phyloP scores from a whole-genome alignment of 2,797 vertebrate genomes.

The Presbytis comata region DNA sequence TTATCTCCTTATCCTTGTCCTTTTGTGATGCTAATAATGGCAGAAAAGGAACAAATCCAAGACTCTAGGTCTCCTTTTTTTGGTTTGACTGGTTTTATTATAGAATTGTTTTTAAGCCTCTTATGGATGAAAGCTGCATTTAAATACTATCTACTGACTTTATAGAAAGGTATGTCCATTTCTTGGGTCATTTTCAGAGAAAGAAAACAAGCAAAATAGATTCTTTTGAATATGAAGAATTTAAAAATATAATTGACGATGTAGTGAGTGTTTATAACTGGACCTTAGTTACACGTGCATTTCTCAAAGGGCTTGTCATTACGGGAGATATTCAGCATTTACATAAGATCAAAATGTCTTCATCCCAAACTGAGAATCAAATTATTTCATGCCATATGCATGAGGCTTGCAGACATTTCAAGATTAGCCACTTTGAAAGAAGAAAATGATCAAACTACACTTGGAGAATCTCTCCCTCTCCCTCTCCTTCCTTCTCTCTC shows the following conservation, averaged over 20 bases:
- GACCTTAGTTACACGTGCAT: background rate
- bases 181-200: conserved; percentile 69
- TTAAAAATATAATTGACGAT: conserved; percentile 73
- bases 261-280: conserved; percentile 40
- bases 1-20: background rate
- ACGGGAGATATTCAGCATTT: background rate
- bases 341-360: conserved; percentile 21
- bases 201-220: conserved; percentile 74
- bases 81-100: conserved; percentile 59
- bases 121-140: conserved; percentile 62
- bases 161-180: conserved; percentile 69
- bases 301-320: background rate
- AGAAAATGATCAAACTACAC: background rate
- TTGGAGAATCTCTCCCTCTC: background rate
- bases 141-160: conserved; percentile 63
- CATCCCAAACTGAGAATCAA: background rate
- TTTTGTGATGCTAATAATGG: background rate
- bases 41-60: background rate
- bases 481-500: background rate
- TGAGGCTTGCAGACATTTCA: background rate
- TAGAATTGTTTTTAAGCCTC: conserved; percentile 56
- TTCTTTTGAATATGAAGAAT: conserved; percentile 72
- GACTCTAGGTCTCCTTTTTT: background rate
- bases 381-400: background rate
- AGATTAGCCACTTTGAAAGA: background rate